Conservation (phyloP, 2,888 invertebrate genomes). For the Matsumyia berberina region DNA sequence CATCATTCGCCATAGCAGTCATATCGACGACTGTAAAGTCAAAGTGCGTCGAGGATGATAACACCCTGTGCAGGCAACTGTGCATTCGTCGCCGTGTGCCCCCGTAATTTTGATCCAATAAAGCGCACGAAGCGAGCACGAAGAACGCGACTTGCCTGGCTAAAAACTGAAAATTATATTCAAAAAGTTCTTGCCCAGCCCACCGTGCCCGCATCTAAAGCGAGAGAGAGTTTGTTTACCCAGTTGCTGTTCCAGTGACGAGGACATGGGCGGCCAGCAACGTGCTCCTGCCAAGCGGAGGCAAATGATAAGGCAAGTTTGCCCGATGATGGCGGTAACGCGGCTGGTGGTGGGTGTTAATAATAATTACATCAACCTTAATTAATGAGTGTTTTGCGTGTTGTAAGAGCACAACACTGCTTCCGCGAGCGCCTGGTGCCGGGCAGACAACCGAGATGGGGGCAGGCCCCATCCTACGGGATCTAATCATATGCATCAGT, state of each 20-base stretch:
- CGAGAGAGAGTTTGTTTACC: conserved; percentile 43
- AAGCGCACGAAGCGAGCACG: conserved; percentile 43
- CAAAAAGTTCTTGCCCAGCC: conserved; percentile 30
- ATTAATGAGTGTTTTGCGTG: conserved; percentile 76
- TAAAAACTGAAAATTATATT: conserved; percentile 51
- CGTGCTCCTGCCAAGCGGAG: conserved; percentile 36
- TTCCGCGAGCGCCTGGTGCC: conserved; percentile 40
- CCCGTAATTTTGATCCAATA: conserved; percentile 28
- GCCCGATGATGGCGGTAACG: conserved; percentile 19
- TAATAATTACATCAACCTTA: conserved; percentile 75
- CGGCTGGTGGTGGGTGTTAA: conserved; percentile 61
- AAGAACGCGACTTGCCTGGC: conserved; percentile 42
- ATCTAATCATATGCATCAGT: conserved; percentile 75
- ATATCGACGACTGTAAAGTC: conserved; percentile 60
- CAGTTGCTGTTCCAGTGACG: conserved; percentile 50
- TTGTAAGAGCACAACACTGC: conserved; percentile 66
- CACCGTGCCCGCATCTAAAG: conserved; percentile 42
- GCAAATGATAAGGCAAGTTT: conserved; percentile 65
- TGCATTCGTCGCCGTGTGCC: background rate
- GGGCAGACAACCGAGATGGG: conserved; percentile 35
- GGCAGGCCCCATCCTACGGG: conserved; percentile 15
- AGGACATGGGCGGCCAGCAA: conserved; percentile 39
- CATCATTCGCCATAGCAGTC: conserved; percentile 20
- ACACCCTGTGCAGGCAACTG: conserved; percentile 21
- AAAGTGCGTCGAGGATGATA: conserved; percentile 49